phyloP scores from a whole-genome alignment of 2,888 invertebrate species.

The Cheilosia scutellata region DNA sequence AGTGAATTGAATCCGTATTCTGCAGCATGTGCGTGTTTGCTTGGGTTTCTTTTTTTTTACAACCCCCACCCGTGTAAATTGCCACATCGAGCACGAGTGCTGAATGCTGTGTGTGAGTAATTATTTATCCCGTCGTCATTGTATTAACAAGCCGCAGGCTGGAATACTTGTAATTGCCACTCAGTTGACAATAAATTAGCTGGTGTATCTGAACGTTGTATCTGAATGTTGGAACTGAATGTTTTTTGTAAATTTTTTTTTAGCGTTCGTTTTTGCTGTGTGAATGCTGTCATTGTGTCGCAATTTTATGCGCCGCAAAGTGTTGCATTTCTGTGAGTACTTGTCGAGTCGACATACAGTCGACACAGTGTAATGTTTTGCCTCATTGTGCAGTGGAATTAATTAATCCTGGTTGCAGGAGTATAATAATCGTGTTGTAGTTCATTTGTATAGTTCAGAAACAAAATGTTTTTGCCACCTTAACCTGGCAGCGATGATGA shows the following conservation, averaged over 20 bases:
- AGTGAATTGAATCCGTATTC: constrained; percentile 14
- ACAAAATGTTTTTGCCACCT: constrained; percentile 32
- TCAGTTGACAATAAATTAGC: constrained; percentile 74
- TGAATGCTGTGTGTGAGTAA: constrained; percentile 60
- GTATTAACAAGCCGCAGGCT: constrained; percentile 56
- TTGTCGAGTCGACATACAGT: too few species aligned
- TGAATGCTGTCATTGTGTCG: constrained; percentile 47
- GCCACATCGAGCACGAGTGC: constrained; percentile 55
- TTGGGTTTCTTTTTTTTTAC: constrained; percentile 8
- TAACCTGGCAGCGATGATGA: not conserved
- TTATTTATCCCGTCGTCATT: constrained; percentile 58
- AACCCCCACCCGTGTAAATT: constrained; percentile 45
- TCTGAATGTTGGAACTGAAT: constrained; percentile 31
- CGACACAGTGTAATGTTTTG: constrained; percentile 1
- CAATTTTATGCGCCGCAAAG: constrained; percentile 33
- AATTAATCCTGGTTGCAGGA: constrained; percentile 34
- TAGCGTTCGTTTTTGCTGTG: not conserved
- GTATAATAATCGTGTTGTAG: constrained; percentile 14
- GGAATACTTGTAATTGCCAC: constrained; percentile 71
- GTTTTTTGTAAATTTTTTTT: constrained; percentile 29
- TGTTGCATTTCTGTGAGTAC: constrained; percentile 4
- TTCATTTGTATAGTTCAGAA: constrained; percentile 6
- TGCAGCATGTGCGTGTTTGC: constrained; percentile 17
- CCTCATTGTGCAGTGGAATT: constrained; percentile 27
- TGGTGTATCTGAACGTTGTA: constrained; percentile 52